Evolutionary conservation across 2,113 vertebrate genomes (phyloP), one percentile per base, ranked within the genome.

Genomic region (Marmota flaviventris): DNA sequence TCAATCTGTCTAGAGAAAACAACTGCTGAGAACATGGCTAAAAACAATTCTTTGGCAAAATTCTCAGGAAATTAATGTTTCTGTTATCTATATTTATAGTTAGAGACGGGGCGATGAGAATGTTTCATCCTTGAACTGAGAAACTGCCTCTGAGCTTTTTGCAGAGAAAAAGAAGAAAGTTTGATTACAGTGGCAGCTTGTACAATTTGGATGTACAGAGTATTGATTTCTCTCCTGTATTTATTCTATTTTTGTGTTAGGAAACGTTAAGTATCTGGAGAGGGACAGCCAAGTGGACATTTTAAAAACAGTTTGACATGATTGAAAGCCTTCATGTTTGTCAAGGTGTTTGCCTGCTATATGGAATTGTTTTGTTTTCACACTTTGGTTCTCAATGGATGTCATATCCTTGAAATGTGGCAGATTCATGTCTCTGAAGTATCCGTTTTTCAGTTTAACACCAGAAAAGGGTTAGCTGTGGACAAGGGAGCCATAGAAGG

Each of bases 121-220:
- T 93, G 85, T 91, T 97, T 97, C 88, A 98, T 97, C 96, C 98
- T 98, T 98, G 98, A 98, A 98, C 97, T 89, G 69, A 93, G 75
- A 97, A 94, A 92, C 94, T 96, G 85, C 89, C 91, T 98, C 94
- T 92, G 81, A 96, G 92, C 90, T 97, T 90, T 97, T 92, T 91
- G 63, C 81, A 96, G 94, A 96, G 92, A 93, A 94, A 98, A 95
- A 93, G 96, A 95, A 95, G 93, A 95, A 97, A 97, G 96, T 97
- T 97, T 93, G 96, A 97, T 91, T 92, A 92, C 82, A 84, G 92
- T 58, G 34, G 95, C 94, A 95, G 85, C 82, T 93, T 89, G 92
- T 93, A 90, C 93, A 92, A 94, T 95, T 95, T 97, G 87, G 95
- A 97, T 88, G 92, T 81, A 65, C 69, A 8, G 77, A 67, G 92